Evolutionary conservation across 2,113 vertebrate species (phyloP).

Genomic region (Takifugu flavidus): DNA sequence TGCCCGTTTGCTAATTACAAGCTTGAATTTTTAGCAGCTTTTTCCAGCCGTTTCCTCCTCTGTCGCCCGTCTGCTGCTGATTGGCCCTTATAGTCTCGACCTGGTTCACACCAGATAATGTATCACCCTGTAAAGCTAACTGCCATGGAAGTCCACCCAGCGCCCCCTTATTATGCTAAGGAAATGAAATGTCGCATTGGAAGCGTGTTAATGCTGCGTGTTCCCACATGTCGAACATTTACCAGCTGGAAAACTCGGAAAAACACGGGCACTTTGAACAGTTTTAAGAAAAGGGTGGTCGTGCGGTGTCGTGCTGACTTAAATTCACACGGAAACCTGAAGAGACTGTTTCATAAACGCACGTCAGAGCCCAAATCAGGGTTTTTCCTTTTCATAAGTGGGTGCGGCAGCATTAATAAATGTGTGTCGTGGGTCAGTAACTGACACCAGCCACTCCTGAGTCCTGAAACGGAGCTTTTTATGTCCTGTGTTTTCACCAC

Average conservation of each 20-base stretch:
- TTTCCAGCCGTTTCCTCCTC: conserved; percentile 35
- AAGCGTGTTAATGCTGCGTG: conserved; percentile 47
- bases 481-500: neutral
- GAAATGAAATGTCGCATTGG: conserved; percentile 64
- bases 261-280: neutral
- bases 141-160: conserved; percentile 23
- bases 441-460: conserved; percentile 15
- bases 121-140: conserved; percentile 55
- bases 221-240: too few species aligned
- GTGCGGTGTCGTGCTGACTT: neutral
- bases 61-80: conserved; percentile 29
- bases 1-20: conserved; percentile 43
- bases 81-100: conserved; percentile 46
- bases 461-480: conserved; percentile 21
- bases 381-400: neutral
- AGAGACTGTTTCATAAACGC: too few species aligned
- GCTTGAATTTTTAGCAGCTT: conserved; percentile 34
- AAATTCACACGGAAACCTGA: too few species aligned
- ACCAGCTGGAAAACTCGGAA: conserved; percentile 1
- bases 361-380: too few species aligned
- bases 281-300: neutral
- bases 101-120: conserved; percentile 62
- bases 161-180: conserved; percentile 54
- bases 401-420: conserved; percentile 10
- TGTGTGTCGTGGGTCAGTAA: conserved; percentile 8